phyloP scores from a whole-genome alignment of 2,113 vertebrate genomes.

The Talpa occidentalis region DNA sequence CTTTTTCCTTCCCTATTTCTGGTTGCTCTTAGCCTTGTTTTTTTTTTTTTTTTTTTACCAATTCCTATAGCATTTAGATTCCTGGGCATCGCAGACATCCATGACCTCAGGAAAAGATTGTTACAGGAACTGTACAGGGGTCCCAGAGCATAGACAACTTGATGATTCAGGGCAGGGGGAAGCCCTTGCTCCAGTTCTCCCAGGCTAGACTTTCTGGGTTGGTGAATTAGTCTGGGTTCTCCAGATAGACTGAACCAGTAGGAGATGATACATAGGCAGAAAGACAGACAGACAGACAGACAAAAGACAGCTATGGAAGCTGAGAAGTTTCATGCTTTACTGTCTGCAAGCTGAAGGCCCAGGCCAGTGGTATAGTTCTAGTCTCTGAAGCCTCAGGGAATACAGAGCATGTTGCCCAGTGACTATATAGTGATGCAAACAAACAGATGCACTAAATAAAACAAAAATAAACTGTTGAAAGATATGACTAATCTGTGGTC shows the following conservation, averaged over 20 bases:
- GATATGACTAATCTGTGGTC: no score
- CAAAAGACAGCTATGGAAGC: background rate
- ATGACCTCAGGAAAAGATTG: background rate
- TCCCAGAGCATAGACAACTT: background rate
- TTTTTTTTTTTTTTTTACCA: no score
- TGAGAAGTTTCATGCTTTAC: background rate
- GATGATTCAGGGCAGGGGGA: background rate
- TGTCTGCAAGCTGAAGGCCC: background rate
- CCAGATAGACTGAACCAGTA: background rate
- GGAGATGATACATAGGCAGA: no score
- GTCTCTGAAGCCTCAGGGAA: no score
- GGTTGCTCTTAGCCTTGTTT: background rate
- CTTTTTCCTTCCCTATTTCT: fast-evolving
- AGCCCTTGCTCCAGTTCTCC: background rate
- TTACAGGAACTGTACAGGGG: no score
- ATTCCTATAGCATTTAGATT: background rate
- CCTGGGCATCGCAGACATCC: background rate
- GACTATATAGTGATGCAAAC: background rate
- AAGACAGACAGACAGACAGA: no score
- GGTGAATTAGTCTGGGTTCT: background rate
- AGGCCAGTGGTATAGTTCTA: background rate
- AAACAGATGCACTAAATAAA: background rate
- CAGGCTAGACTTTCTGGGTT: background rate
- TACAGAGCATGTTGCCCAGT: no score
- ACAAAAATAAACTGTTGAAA: no score